phyloP scores from a whole-genome alignment of 2,888 invertebrate genomes.

The Sabatieria punctata region DNA sequence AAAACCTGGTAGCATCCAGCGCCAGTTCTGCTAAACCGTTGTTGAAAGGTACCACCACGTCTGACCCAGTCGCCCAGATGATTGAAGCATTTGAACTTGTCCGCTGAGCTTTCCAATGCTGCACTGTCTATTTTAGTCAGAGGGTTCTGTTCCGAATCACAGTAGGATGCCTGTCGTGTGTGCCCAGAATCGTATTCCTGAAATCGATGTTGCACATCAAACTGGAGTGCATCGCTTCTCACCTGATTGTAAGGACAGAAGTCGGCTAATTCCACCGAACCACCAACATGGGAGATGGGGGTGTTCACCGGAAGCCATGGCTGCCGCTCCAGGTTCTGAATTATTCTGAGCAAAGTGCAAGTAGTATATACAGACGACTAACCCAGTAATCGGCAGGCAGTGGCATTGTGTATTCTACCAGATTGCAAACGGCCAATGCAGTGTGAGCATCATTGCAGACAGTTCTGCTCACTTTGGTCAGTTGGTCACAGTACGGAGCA shows the following conservation, averaged over 20 bases:
- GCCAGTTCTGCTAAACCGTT: too few relatives aligned
- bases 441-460: conserved; percentile 33
- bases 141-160: conserved; percentile 74
- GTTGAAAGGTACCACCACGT: too few relatives aligned
- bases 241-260: conserved; percentile 78
- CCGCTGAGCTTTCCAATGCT: conserved; percentile 63
- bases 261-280: conserved; percentile 82
- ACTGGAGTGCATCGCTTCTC: too few relatives aligned
- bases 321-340: conserved; percentile 36
- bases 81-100: conserved; percentile 74
- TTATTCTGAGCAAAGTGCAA: too few relatives aligned
- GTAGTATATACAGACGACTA: too few relatives aligned
- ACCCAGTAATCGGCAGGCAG: conserved; percentile 17
- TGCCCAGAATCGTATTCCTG: conserved; percentile 72
- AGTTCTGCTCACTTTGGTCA: too few relatives aligned
- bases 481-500: conserved; percentile 81
- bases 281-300: conserved; percentile 44
- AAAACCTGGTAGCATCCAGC: conserved; percentile 77
- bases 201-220: too few relatives aligned
- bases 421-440: conserved; percentile 38
- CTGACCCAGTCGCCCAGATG: conserved; percentile 72
- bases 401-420: conserved; percentile 30
- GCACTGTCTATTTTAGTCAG: too few relatives aligned
- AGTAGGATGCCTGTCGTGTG: conserved; percentile 85
- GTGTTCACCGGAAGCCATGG: too few relatives aligned